Base-by-base conservation (phyloP, 2,797 vertebrate species). In the Anolis apletophallus region DNA sequence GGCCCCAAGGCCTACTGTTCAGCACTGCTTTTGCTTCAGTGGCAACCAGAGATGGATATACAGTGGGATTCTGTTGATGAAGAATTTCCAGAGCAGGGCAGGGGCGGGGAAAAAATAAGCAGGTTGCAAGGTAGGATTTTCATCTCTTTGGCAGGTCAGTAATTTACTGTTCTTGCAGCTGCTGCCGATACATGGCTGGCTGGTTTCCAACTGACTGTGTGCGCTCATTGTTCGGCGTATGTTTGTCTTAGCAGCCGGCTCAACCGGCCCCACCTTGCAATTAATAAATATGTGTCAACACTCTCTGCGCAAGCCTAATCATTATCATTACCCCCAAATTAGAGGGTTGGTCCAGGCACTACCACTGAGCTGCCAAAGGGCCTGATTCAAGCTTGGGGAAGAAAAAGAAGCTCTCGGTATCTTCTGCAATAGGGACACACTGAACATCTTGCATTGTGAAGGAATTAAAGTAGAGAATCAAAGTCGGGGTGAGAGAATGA, bases 231-330 rank as follows among this genome's bases (percentile, higher is more conserved):
- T 95, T 95, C 93, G 80, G 84, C 12, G 0, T 88, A 81, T 91
- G 93, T 95, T 95, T 96, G 94, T 94, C 92, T 93, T 92, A 90
- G 90, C 88, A 73, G 88, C 92, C 87, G 78, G 91, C 89, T 91
- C 85, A 92, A 92, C 86, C 94, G 92, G 93, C 83, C 91, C 10
- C 93, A 92, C 94, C 95, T 95, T 95, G 88, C 93, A 94, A 95
- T 96, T 95, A 94, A 95, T 95, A 94, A 93, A 95, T 94, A 91
- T 93, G 88, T 95, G 94, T 95, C 94, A 95, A 94, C 93, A 93
- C 91, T 94, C 91, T 93, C 9, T 0, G 52, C 89, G 87, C 89
- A 88, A 93, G 87, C 87, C 90, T 82, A 14, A 85, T 93, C 88
- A 93, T 94, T 94, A 93, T 88, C 92, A 90, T 92, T 93, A 85